Conservation (phyloP, 2,113 vertebrate genomes). For the Brachyhypopomus occidentalis region DNA sequence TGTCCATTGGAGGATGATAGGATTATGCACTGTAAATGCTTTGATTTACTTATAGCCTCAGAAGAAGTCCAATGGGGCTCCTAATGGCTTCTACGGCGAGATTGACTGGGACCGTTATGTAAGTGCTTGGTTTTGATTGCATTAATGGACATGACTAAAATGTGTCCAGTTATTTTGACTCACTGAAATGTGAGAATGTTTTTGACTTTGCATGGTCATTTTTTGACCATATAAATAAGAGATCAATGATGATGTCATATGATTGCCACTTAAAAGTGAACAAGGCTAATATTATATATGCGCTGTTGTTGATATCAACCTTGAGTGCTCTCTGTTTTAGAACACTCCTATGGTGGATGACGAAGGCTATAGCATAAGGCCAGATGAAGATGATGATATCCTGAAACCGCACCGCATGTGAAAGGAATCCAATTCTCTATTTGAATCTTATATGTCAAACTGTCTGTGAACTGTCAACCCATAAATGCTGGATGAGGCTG, state of each 20-base stretch:
- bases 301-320: not conserved
- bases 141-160: not conserved
- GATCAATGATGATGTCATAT: too few species aligned
- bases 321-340: slow-evolving; percentile 69
- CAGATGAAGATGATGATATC: slow-evolving; percentile 92
- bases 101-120: slow-evolving; percentile 99
- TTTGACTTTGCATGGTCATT: not conserved
- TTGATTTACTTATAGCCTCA: slow-evolving; percentile 66
- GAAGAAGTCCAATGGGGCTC: slow-evolving; percentile 92
- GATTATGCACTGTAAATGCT: not conserved
- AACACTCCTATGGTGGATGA: slow-evolving; percentile 95
- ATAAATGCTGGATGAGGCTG: not conserved
- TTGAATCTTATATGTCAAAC: not conserved
- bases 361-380: slow-evolving; percentile 96
- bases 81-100: slow-evolving; percentile 94
- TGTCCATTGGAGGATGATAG: not conserved
- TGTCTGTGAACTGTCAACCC: not conserved
- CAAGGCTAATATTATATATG: too few species aligned
- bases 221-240: not conserved
- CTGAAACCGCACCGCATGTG: slow-evolving; percentile 63
- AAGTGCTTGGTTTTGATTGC: slow-evolving; percentile 62
- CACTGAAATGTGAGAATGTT: not conserved
- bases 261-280: too few species aligned
- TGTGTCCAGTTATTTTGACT: not conserved
- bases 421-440: not conserved